These are phyloP conservation scores for Rhizomys pruinosus DNA, from an alignment of 2,113 vertebrate genomes.

Conservation along the genomic window DNA sequence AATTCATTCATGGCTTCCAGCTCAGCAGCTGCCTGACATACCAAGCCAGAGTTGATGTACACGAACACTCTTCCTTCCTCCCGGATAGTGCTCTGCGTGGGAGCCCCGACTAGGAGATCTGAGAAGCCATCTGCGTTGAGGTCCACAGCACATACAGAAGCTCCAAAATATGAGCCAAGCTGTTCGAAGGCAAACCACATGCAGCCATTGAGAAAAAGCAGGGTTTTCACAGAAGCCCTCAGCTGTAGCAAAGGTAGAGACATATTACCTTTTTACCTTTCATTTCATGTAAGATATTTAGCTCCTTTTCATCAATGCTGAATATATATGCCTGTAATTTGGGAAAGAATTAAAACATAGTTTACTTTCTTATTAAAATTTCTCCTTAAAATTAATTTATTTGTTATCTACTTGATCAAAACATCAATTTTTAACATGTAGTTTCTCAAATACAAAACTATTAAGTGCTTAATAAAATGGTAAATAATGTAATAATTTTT, in stretches of 20 bases:
- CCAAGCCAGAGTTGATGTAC: slow-evolving; percentile 94
- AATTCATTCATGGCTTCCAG: background rate
- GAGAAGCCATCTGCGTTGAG: slow-evolving; percentile 95
- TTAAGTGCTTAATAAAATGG: background rate
- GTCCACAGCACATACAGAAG: slow-evolving; percentile 93
- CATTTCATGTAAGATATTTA: slow-evolving; percentile 88
- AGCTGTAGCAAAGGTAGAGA: background rate
- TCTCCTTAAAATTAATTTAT: background rate
- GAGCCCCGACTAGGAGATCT: slow-evolving; percentile 96
- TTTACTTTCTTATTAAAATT: background rate
- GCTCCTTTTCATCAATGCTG: slow-evolving; percentile 78
- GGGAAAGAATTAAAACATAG: background rate
- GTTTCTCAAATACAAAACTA: background rate
- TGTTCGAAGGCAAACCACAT: slow-evolving; percentile 79
- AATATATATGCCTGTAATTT: slow-evolving; percentile 92
- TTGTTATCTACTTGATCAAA: slow-evolving; percentile 25
- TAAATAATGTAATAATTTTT: background rate
- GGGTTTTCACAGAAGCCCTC: background rate
- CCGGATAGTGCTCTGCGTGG: slow-evolving; percentile 91
- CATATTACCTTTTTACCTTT: slow-evolving; percentile 92
- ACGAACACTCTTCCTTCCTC: slow-evolving; percentile 97
- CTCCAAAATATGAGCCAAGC: slow-evolving; percentile 97
- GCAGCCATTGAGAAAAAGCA: background rate
- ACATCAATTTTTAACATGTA: background rate
- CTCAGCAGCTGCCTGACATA: slow-evolving; percentile 76